Percentiles rank a stretch among this genome's conserved stretches.
Conservation (phyloP, 2,797 vertebrate species). For the Anisognathus igniventris region DNA sequence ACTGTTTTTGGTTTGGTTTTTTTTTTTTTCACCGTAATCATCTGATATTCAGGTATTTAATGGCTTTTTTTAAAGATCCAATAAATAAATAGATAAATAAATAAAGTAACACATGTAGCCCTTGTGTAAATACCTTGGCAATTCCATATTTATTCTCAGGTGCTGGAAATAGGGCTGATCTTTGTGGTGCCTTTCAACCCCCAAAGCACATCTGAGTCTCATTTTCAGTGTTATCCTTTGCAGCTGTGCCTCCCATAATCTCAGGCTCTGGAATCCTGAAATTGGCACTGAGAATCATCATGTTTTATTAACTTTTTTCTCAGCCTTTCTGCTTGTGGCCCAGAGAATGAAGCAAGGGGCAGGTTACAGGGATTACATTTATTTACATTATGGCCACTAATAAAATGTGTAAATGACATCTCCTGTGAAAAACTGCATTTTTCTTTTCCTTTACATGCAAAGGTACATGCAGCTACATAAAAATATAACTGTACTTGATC, state of each 20-base stretch:
- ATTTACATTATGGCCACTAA: background rate
- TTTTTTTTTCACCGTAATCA: background rate
- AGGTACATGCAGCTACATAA: background rate
- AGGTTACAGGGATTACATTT: background rate
- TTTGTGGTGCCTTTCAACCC: background rate
- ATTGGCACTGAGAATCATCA: background rate
- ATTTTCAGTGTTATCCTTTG: background rate
- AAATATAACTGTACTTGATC: background rate
- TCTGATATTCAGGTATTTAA: background rate
- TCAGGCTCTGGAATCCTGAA: background rate
- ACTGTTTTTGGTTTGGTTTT: background rate
- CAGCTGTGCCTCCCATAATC: background rate
- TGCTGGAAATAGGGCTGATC: background rate
- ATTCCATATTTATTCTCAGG: background rate
- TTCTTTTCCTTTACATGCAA: background rate
- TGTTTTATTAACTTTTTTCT: background rate
- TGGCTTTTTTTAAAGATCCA: background rate
- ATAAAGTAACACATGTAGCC: background rate
- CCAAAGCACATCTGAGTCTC: background rate
- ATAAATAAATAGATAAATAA: background rate
- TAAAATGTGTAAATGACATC: background rate
- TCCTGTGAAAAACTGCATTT: background rate
- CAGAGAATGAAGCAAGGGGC: background rate
- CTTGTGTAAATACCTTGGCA: background rate
- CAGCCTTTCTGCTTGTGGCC: background rate